Base-by-base conservation (phyloP, 2,113 vertebrate genomes). In the Okapia johnstoni region DNA sequence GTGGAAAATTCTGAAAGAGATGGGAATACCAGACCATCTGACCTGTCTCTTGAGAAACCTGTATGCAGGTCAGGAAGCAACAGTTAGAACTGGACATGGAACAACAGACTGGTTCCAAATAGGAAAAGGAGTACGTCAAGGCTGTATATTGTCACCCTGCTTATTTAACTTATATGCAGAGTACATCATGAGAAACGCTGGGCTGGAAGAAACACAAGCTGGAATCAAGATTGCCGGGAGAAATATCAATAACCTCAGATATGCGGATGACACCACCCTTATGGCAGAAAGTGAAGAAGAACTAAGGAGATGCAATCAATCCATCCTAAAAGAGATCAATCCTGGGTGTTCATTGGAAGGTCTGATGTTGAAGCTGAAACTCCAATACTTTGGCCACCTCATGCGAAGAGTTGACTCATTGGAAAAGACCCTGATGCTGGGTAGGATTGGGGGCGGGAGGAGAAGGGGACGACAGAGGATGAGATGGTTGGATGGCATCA, bases 81-180 rank as follows among this genome's bases (percentile, higher is more conserved):
- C 61, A 66, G 61, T n/a, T 66, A 9, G 30, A 66, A 66, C 16
- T 66, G 33, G 61, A 66, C 61, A 66, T n/a, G 61, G 61, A 66
- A 66, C 33, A 66, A n/a, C 4, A 66, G 16, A n/a, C 7, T 17
- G 33, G 30, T 66, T 66, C 16, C 61, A 66, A 66, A 4, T 66
- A 1, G 16, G 33, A 2, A 66, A 66, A n/a, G 33, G 4, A 66
- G 15, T 63, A 63, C 0, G 0, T 9, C 30, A 63, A 63, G 30
- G 7, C 7, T 63, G 30, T n/a, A 63, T 63, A n/a, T 63, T n/a
- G 61, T 63, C 61, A 63, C 61, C 61, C 30, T 63, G 61, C 15
- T n/a, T 17, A n/a, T 63, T 63, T 17, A 63, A 63, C 61, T 63
- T 63, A 4, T 63, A 17, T 63, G 61, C 7, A 63, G 30, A 63